Base-by-base conservation (phyloP, 1,140 invertebrate species). In the Diachasmimorpha longicaudata region DNA sequence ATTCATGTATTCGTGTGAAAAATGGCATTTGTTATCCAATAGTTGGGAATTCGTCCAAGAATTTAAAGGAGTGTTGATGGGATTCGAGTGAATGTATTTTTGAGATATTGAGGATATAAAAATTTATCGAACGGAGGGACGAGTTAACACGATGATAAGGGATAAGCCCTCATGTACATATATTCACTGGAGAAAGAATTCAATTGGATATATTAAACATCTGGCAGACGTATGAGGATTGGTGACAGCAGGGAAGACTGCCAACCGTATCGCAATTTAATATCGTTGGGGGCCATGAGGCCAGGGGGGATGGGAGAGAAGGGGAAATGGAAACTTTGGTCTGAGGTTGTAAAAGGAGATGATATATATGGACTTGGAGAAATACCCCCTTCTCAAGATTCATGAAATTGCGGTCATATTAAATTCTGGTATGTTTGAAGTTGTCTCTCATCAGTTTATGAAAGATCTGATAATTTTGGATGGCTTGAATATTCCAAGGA, bases 221-320 rank as follows among this genome's bases (percentile, higher is more conserved):
- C 75, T 72, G 70, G 74, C 67, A 66, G 72, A 37, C 31, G 48
- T 63, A 58, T 63, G 75, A 46, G 75, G 70, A 46, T 66, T 72
- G 39, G 46, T 72, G 75, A 76, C 69, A 71, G 75, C 46, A 72
- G 75, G 58, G 69, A 67, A 72, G 70, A 72, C 71, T 66, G 73
- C 66, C 73, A 75, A 75, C 39, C 4, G 63, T 76, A 76, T 76
- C 68, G 75, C 68, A 69, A 76, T 76, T 76, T 76, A 76, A 76
- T 76, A 74, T 74, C 72, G 69, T 70, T 66, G 37, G 9, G 55
- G 39, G 31, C 39, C 39, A 23, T 13, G 13, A 72, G 58, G 75
- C 42, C 36, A 70, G 39, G 23, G 36, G 19, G 23, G n/a, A n/a
- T n/a, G n/a, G n/a, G n/a, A n/a, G n/a, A n/a, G n/a, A n/a, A n/a